These are phyloP conservation scores for Polymixis lichenea DNA, from an alignment of 2,888 invertebrate genomes.

Conservation along the genomic window DNA sequence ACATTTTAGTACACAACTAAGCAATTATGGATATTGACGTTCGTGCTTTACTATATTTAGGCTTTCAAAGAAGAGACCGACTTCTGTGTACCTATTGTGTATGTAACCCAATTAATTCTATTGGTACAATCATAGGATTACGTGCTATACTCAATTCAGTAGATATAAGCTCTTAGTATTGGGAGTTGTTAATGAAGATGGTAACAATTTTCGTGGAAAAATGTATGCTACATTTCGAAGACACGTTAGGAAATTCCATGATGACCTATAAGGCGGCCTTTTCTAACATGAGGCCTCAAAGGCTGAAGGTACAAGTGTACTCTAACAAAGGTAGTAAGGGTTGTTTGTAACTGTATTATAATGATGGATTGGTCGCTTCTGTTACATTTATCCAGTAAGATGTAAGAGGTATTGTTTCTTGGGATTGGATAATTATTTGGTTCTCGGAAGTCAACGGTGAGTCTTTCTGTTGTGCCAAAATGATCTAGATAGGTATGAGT, in stretches of 20 bases:
- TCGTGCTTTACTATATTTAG: conserved; percentile 71
- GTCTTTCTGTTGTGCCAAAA: neutral
- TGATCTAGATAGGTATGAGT: neutral
- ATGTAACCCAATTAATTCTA: conserved; percentile 62
- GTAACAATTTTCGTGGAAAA: conserved; percentile 32
- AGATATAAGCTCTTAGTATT: conserved; percentile 2
- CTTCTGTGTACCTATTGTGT: conserved; percentile 59
- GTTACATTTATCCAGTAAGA: neutral
- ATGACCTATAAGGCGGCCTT: conserved; percentile 29
- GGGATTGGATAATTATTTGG: conserved; percentile 8
- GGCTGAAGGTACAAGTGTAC: conserved; percentile 4
- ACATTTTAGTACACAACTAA: conserved; percentile 75
- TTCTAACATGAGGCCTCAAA: conserved; percentile 31
- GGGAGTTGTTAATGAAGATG: conserved; percentile 22
- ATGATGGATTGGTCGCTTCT: conserved; percentile 22
- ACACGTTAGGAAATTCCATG: conserved; percentile 24
- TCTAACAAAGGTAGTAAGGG: neutral
- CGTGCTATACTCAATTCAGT: conserved; percentile 13
- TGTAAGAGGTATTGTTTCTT: conserved; percentile 10
- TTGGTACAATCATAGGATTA: conserved; percentile 23
- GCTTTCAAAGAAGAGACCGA: conserved; percentile 67
- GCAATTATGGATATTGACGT: conserved; percentile 79
- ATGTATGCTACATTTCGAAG: conserved; percentile 27
- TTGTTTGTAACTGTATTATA: conserved; percentile 26
- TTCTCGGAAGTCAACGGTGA: neutral